These are phyloP conservation scores for Falcunculus frontatus DNA, from an alignment of 2,113 vertebrate species.

Conservation along the genomic window DNA sequence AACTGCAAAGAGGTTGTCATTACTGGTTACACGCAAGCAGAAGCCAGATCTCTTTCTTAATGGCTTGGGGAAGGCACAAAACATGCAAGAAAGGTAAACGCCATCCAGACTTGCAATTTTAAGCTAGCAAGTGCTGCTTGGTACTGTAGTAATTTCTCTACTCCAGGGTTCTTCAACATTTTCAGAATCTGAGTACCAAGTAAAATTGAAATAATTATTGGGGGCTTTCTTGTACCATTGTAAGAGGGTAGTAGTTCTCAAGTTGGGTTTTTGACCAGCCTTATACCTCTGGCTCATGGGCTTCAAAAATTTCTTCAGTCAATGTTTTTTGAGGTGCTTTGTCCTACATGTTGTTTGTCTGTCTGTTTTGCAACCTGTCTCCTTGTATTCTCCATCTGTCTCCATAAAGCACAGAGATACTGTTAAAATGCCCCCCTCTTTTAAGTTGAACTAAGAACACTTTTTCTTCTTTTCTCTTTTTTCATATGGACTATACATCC, in stretches of 20 bases:
- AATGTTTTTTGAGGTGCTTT: conserved; percentile 69
- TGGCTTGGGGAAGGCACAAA: conserved; percentile 82
- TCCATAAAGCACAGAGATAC: conserved; percentile 67
- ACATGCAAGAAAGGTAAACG: conserved; percentile 85
- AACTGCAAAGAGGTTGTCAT: conserved; percentile 95
- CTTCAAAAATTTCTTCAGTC: conserved; percentile 57
- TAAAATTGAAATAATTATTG: conserved; percentile 34
- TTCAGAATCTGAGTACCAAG: conserved; percentile 67
- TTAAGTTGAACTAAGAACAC: conserved; percentile 54
- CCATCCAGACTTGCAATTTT: conserved; percentile 77
- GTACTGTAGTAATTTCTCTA: conserved; percentile 58
- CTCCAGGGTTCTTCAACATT: conserved; percentile 67
- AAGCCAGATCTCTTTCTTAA: conserved; percentile 91
- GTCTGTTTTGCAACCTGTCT: conserved; percentile 70
- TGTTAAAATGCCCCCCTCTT: conserved; percentile 54
- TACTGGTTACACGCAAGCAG: conserved; percentile 92
- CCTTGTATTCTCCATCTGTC: conserved; percentile 71
- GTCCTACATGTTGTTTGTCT: conserved; percentile 72
- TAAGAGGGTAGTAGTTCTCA: conserved; percentile 32
- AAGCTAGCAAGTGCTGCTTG: conserved; percentile 73
- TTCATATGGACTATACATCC: conserved; percentile 27
- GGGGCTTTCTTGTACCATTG: conserved; percentile 33
- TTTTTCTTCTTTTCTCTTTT: conserved; percentile 44
- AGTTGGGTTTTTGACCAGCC: conserved; percentile 64
- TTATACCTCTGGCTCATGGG: conserved; percentile 64